Evolutionary conservation across 2,113 vertebrate genomes (phyloP).

Genomic region (Cairina moschata): DNA sequence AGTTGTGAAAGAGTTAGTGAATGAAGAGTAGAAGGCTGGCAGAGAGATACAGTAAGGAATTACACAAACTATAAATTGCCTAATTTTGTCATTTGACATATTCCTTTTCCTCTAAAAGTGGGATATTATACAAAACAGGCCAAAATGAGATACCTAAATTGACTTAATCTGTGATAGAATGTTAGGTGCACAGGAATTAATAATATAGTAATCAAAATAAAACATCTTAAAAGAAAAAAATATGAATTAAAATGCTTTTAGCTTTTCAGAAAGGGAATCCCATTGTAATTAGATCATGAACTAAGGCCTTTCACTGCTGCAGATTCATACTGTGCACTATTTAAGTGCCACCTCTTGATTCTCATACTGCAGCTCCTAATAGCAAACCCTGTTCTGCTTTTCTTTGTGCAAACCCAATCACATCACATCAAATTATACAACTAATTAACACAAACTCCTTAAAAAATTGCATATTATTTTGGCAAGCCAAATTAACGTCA

Average conservation of each 20-base stretch:
- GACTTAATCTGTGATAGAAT: slow-evolving; percentile 51
- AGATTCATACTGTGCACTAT: slow-evolving; percentile 61
- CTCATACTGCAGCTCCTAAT: slow-evolving; percentile 55
- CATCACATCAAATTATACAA: slow-evolving; percentile 72
- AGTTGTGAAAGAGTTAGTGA: slow-evolving; percentile 3
- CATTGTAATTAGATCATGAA: slow-evolving; percentile 70
- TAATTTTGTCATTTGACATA: slow-evolving; percentile 24
- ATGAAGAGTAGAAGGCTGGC: background rate
- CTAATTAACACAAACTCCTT: slow-evolving; percentile 72
- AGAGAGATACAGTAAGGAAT: background rate
- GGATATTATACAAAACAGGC: slow-evolving; percentile 26
- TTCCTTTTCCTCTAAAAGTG: slow-evolving; percentile 6
- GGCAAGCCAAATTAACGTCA: slow-evolving; percentile 65
- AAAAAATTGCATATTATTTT: slow-evolving; percentile 74
- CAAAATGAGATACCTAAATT: slow-evolving; percentile 15
- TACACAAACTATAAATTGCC: background rate
- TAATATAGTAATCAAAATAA: slow-evolving; percentile 53
- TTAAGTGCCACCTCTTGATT: slow-evolving; percentile 69
- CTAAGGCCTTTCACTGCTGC: slow-evolving; percentile 47
- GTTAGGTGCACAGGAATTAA: slow-evolving; percentile 53
- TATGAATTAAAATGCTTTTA: slow-evolving; percentile 54
- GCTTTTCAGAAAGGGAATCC: slow-evolving; percentile 65
- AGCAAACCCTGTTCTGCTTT: slow-evolving; percentile 58
- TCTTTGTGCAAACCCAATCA: slow-evolving; percentile 66
- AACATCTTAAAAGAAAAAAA: slow-evolving; percentile 43